Percentiles rank a stretch among this genome's conserved stretches.
Evolutionary conservation across 2,797 vertebrate species (phyloP).

Genomic region (Eidolon dupreanum): DNA sequence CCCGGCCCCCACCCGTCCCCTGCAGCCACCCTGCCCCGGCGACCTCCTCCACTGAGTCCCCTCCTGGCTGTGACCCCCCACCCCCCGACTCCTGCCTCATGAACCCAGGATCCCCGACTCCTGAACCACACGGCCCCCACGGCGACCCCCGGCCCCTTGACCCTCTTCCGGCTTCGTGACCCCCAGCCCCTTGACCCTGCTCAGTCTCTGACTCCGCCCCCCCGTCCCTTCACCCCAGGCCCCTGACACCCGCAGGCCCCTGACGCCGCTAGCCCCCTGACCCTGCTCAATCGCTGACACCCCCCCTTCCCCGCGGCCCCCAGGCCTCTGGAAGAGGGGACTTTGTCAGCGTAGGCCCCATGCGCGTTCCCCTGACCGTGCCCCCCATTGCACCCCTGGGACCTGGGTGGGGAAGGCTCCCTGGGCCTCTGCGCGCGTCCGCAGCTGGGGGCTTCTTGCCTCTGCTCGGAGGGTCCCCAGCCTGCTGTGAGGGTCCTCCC

Average conservation of each 20-base stretch:
- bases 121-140: background rate
- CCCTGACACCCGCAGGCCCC: background rate
- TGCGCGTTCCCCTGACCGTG: background rate
- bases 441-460: background rate
- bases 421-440: background rate
- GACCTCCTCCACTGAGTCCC: background rate
- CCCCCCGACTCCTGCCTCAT: background rate
- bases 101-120: background rate
- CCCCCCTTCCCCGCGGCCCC: too few species aligned
- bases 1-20: background rate
- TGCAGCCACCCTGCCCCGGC: background rate
- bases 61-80: background rate
- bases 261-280: background rate
- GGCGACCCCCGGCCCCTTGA: too few species aligned
- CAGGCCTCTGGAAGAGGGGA: background rate
- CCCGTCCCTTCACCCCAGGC: background rate
- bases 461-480: background rate
- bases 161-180: background rate
- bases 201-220: too few species aligned
- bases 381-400: background rate
- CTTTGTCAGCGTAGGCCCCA: background rate
- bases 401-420: background rate
- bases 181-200: too few species aligned
- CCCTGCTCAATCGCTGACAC: background rate
- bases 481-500: background rate